Conservation (phyloP, 2,113 vertebrate species). For the Ibidorhyncha struthersii region DNA sequence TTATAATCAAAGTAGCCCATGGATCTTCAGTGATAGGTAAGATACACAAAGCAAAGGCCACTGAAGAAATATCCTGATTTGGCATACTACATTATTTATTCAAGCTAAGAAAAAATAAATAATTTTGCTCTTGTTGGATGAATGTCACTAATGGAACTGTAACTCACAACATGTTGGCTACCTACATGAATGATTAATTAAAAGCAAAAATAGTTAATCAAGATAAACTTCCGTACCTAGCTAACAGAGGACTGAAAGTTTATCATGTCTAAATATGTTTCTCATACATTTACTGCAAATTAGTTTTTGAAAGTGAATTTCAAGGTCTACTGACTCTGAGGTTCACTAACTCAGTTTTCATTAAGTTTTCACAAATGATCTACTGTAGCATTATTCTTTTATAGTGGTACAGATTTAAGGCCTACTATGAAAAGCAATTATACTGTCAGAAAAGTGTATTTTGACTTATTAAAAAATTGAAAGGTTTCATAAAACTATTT, state of each 20-base stretch:
- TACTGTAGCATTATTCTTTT: conserved; percentile 88
- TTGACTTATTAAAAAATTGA: conserved; percentile 94
- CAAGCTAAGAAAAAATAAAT: neutral
- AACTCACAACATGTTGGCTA: neutral
- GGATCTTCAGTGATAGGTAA: neutral
- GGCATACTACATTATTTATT: neutral
- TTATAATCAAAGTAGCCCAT: neutral
- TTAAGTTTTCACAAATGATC: conserved; percentile 97
- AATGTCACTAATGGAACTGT: neutral
- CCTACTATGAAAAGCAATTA: conserved; percentile 92
- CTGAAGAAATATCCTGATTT: neutral
- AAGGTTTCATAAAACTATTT: conserved; percentile 83
- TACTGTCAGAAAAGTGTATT: conserved; percentile 93
- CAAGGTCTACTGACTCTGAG: conserved; percentile 91
- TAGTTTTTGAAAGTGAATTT: conserved; percentile 99
- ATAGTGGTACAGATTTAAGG: conserved; percentile 82
- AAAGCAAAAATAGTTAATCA: conserved; percentile 77
- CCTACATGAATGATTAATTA: conserved; percentile 71
- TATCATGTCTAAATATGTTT: conserved; percentile 93
- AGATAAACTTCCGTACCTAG: conserved; percentile 79
- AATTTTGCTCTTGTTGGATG: neutral
- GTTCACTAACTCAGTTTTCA: conserved; percentile 94
- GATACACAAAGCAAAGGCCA: neutral
- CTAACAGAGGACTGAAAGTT: conserved; percentile 74
- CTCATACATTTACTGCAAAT: conserved; percentile 98